phyloP scores from a whole-genome alignment of 1,140 invertebrate species.

The Oscheius sp. region DNA sequence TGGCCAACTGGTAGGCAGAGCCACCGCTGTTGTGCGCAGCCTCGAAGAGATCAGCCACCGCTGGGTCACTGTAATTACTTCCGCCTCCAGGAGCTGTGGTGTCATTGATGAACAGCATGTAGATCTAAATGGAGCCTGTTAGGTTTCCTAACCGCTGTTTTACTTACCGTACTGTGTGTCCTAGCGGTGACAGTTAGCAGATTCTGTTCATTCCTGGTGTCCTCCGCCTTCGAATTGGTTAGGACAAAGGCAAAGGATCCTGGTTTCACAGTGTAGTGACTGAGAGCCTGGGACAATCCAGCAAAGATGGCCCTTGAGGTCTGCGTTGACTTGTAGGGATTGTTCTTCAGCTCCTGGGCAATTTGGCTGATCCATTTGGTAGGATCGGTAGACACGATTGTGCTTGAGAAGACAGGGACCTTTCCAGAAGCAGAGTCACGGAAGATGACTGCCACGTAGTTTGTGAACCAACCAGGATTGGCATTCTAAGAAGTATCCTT shows the following conservation, averaged over 20 bases:
- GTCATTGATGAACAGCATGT: constrained; percentile 32
- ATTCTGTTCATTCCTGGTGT: background rate
- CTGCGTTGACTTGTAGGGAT: constrained; percentile 8
- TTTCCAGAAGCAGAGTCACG: constrained; percentile 10
- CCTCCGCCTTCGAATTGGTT: constrained; percentile 17
- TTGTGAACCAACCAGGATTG: constrained; percentile 25
- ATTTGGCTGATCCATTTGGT: constrained; percentile 8
- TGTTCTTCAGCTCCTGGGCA: constrained; percentile 8
- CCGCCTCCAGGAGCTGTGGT: constrained; percentile 11
- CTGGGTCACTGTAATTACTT: constrained; percentile 9
- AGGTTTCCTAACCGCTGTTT: background rate
- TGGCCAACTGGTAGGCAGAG: constrained; percentile 25
- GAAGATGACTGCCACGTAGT: constrained; percentile 36
- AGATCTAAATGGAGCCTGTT: constrained; percentile 14
- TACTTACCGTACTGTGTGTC: constrained; percentile 18
- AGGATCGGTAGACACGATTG: background rate
- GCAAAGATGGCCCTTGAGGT: constrained; percentile 13
- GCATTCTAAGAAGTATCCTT: constrained; percentile 8
- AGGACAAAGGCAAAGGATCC: constrained; percentile 17
- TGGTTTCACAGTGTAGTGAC: background rate
- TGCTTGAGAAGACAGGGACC: constrained; percentile 6
- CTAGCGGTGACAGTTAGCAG: constrained; percentile 16
- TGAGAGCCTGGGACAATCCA: constrained; percentile 7
- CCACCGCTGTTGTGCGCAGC: constrained; percentile 26
- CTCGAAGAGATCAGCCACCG: constrained; percentile 10